These are phyloP conservation scores for Aegotheles bennettii DNA, from an alignment of 2,113 vertebrate genomes.

Conservation along the genomic window DNA sequence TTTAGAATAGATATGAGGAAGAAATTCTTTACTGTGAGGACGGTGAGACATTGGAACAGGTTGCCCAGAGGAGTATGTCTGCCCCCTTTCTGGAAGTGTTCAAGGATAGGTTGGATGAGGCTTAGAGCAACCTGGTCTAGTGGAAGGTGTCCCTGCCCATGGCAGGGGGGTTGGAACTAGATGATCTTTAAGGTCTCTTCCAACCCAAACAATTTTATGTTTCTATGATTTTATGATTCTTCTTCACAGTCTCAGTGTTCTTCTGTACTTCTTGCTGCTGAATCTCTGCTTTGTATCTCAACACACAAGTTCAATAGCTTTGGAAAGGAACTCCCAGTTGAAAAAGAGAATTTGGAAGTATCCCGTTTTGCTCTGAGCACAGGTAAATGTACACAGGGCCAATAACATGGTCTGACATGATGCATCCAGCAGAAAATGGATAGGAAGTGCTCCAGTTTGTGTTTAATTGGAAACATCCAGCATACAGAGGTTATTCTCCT, in stretches of 20 bases:
- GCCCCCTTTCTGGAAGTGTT: no score
- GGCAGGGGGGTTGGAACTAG: no score
- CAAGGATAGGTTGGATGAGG: no score
- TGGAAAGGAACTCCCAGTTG: background rate
- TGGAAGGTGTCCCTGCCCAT: no score
- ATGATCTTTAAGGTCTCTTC: no score
- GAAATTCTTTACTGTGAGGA: no score
- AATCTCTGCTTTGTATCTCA: background rate
- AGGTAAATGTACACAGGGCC: background rate
- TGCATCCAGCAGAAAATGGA: background rate
- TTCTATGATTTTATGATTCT: no score
- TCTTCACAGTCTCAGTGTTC: background rate
- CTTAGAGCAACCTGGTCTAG: no score
- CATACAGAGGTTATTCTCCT: background rate
- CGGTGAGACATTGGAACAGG: no score
- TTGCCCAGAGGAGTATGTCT: no score
- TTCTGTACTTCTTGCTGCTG: background rate
- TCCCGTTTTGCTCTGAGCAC: background rate
- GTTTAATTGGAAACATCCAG: background rate
- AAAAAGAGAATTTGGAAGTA: constrained; percentile 24
- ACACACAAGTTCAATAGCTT: background rate
- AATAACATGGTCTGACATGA: background rate
- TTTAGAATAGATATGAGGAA: no score
- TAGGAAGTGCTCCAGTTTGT: background rate
- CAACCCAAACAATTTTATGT: no score